Base-by-base conservation (phyloP, 2,113 vertebrate genomes). In the Typhlomys cinereus region DNA sequence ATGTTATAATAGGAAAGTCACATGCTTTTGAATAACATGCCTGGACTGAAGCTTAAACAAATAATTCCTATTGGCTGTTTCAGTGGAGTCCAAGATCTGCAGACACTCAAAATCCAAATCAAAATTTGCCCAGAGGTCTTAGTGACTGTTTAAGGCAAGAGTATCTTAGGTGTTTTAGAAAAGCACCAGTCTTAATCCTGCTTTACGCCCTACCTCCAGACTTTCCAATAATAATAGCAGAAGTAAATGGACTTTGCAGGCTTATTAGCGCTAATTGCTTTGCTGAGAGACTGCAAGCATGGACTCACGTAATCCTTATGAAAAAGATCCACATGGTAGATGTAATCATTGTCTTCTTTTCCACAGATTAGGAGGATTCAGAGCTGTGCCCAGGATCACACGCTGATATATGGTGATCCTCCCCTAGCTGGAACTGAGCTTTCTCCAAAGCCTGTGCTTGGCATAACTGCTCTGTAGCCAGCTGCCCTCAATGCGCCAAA, bases 1-100 rank as follows among this genome's bases (percentile, higher is more conserved):
- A 39, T 67, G 69, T 84, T 80, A 62, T 20, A 89, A 75, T 85
- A 90, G 90, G 74, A n/a, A 92, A 94, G 27, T 57, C 84, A 62
- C 48, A 59, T 50, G 80, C 13, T 92, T 92, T 92, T 91, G 50
- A 79, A 75, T 79, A 64, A 23, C 44, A 75, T 34, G 21, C 46
- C 39, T 86, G 76, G n/a, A 34, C 44, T 34, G 66, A 82, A 61
- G 34, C 52, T 74, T 85, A 89, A 83, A 61, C 86, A 85, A 89
- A 89, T 50, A 64, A 57, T 69, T 66, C 57, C 48, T 78, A n/a
- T 62, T 78, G 87, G 54, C 34, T 69, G n/a, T 76, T 94, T 91
- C 79, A 57, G 0, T 14, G 29, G 15, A 83, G 84, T 41, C 64
- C 44, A 85, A 84, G 67, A 82, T n/a, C 81, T 7, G 74, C 36